phyloP scores from a whole-genome alignment of 1,140 invertebrate species.

The Batillaria attramentaria region DNA sequence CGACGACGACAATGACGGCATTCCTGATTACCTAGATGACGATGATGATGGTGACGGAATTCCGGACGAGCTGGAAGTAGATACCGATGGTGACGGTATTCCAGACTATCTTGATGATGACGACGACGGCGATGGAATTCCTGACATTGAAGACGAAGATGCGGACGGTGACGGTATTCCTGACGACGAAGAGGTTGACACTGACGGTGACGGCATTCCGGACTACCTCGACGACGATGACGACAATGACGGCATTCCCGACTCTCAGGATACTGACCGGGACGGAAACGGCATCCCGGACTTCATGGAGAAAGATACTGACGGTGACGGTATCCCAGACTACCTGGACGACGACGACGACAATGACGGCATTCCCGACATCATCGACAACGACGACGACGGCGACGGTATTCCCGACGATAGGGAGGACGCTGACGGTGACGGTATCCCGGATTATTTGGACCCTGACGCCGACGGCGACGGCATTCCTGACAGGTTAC shows the following conservation, averaged over 20 bases:
- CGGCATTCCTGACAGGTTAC: constrained; percentile 61
- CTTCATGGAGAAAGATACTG: constrained; percentile 56
- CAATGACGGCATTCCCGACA: constrained; percentile 66
- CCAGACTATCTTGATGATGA: constrained; percentile 64
- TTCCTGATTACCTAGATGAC: constrained; percentile 53
- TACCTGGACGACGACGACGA: constrained; percentile 67
- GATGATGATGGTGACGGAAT: constrained; percentile 66
- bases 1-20: constrained; percentile 52
- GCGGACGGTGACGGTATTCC: constrained; percentile 66
- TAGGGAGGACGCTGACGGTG: constrained; percentile 59
- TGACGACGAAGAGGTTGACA: constrained; percentile 58
- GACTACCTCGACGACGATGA: constrained; percentile 54
- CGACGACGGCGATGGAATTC: constrained; percentile 63
- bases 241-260: constrained; percentile 64
- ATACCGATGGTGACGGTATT: constrained; percentile 66
- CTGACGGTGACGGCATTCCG: constrained; percentile 63
- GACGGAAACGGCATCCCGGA: constrained; percentile 64
- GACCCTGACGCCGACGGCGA: constrained; percentile 62
- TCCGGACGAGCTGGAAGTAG: constrained; percentile 56
- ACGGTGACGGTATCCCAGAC: constrained; percentile 62
- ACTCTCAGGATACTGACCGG: constrained; percentile 57
- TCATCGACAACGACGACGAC: constrained; percentile 58
- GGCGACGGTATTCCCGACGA: constrained; percentile 62
- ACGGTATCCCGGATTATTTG: constrained; percentile 59
- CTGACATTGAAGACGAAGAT: constrained; percentile 59